These are phyloP conservation scores for Actinopyga echinites DNA, from an alignment of 53 echinoderm and acorn worm genomes.

Conservation along the genomic window DNA sequence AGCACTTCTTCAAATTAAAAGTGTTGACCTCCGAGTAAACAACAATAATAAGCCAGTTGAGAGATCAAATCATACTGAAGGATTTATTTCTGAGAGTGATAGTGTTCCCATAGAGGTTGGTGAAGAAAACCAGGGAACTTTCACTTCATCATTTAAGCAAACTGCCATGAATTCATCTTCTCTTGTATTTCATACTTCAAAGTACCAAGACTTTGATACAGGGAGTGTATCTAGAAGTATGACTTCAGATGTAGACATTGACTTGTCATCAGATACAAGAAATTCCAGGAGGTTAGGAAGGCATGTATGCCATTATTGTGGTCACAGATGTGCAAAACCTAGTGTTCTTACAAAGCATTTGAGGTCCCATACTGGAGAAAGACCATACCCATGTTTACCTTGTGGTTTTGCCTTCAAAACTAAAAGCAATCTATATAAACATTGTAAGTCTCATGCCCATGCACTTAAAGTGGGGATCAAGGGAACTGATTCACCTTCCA, in stretches of 20 bases:
- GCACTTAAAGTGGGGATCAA: slow-evolving; percentile 84
- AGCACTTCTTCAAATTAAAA: slow-evolving; percentile 90
- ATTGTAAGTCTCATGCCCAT: slow-evolving; percentile 97
- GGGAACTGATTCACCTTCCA: slow-evolving; percentile 15
- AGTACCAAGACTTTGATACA: slow-evolving; percentile 24
- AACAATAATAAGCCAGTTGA: slow-evolving; percentile 44
- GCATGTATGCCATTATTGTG: slow-evolving; percentile 94
- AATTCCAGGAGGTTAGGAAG: slow-evolving; percentile 69
- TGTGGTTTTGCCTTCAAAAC: slow-evolving; percentile 99
- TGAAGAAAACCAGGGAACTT: neutral
- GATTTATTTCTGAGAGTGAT: neutral
- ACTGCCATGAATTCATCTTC: slow-evolving; percentile 32
- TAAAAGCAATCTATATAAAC: slow-evolving; percentile 97
- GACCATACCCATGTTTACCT: slow-evolving; percentile 94
- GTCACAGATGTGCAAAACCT: slow-evolving; percentile 91
- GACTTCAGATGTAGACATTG: slow-evolving; percentile 5
- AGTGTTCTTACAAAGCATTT: slow-evolving; percentile 97
- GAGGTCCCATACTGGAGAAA: slow-evolving; percentile 93
- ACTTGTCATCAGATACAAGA: neutral
- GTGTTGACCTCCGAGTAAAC: slow-evolving; percentile 79
- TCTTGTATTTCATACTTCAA: slow-evolving; percentile 40
- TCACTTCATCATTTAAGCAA: neutral
- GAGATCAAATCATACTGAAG: slow-evolving; percentile 5
- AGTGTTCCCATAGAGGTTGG: neutral
- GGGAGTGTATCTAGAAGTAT: slow-evolving; percentile 6